These are phyloP conservation scores for Apamea crenata DNA, from an alignment of 2,888 invertebrate genomes.

Conservation along the genomic window DNA sequence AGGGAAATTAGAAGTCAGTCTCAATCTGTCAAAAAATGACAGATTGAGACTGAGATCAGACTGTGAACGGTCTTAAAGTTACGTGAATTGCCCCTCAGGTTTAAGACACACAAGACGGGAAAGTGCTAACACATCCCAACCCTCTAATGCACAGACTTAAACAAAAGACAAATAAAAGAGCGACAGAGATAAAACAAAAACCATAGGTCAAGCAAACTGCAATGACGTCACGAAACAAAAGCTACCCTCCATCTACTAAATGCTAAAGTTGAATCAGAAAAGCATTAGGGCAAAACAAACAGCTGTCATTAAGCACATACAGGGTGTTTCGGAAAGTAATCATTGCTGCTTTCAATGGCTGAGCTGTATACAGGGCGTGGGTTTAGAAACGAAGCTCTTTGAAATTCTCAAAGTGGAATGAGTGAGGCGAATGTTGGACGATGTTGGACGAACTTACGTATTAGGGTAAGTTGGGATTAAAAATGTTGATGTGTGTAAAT, in stretches of 20 bases:
- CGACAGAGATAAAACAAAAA: conserved; percentile 14
- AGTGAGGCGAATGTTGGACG: conserved; percentile 25
- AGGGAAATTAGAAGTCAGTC: too few species aligned
- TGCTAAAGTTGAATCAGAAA: conserved; percentile 61
- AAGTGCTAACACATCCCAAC: background rate
- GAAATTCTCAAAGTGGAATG: conserved; percentile 55
- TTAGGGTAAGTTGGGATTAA: conserved; percentile 23
- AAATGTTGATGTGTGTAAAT: conserved; percentile 1
- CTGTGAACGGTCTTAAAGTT: too few species aligned
- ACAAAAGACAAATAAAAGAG: conserved; percentile 23
- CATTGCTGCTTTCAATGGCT: conserved; percentile 59
- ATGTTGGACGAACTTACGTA: conserved; percentile 10
- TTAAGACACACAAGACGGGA: background rate
- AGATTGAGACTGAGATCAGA: too few species aligned
- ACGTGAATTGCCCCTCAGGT: too few species aligned
- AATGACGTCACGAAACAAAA: conserved; percentile 54
- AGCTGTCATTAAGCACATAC: conserved; percentile 55
- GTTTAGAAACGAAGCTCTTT: conserved; percentile 46
- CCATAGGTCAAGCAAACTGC: conserved; percentile 45
- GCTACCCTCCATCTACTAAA: conserved; percentile 43
- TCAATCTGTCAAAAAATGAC: too few species aligned
- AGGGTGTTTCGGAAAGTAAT: conserved; percentile 60
- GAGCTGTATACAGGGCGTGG: conserved; percentile 57
- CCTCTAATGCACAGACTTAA: conserved; percentile 4
- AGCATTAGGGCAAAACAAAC: conserved; percentile 56